Conservation (phyloP, 1,140 invertebrate species). For the Pygmarrhopalites habei region DNA sequence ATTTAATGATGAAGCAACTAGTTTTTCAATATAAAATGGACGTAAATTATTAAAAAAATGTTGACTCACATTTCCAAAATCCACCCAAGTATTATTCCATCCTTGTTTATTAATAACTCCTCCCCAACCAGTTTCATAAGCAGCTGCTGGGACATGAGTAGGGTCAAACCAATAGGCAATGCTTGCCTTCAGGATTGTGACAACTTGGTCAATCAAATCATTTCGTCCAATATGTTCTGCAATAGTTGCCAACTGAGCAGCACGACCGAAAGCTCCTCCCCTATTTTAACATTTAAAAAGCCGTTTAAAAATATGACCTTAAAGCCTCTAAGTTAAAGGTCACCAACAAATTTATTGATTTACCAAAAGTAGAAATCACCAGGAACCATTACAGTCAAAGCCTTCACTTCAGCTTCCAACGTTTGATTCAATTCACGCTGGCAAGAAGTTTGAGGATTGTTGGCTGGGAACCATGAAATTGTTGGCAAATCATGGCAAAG, state of each 20-base stretch:
- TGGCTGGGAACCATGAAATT: constrained; percentile 22
- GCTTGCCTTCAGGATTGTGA: constrained; percentile 26
- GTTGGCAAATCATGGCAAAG: constrained; percentile 20
- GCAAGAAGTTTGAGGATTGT: constrained; percentile 23
- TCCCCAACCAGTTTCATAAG: constrained; percentile 34
- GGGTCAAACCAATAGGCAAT: constrained; percentile 25
- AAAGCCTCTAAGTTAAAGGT: too few relatives aligned
- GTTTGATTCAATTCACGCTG: constrained; percentile 22
- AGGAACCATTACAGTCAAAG: constrained; percentile 18
- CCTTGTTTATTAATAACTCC: constrained; percentile 32
- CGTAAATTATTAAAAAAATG: not conserved
- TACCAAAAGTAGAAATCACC: constrained; percentile 30
- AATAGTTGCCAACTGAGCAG: constrained; percentile 19
- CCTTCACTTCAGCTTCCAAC: constrained; percentile 25
- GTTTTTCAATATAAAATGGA: too few relatives aligned
- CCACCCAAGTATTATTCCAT: constrained; percentile 32
- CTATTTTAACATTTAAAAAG: too few relatives aligned
- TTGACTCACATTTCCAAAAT: constrained; percentile 28
- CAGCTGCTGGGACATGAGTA: constrained; percentile 7
- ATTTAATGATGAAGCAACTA: too few relatives aligned
- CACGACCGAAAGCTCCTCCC: constrained; percentile 25
- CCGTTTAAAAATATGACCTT: too few relatives aligned
- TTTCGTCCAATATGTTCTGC: constrained; percentile 27
- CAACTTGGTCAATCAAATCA: constrained; percentile 23
- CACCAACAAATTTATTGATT: too few relatives aligned